Evolutionary conservation across 2,888 invertebrate genomes (phyloP).

Genomic region (Pseudanteris insignis): DNA sequence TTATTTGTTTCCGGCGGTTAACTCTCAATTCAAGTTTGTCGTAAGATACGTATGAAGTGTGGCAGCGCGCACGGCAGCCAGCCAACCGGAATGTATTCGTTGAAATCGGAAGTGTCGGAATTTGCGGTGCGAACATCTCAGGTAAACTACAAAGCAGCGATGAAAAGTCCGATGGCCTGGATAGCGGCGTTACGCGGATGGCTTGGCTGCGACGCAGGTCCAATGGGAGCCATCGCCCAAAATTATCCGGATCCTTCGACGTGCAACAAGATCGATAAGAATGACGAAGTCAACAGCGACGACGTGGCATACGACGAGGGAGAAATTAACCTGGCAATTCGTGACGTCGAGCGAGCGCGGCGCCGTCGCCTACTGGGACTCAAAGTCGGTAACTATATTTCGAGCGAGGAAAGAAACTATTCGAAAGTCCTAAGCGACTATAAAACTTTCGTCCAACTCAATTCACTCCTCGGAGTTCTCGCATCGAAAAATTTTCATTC

Average conservation of each 20-base stretch:
- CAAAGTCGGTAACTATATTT: conserved; percentile 49
- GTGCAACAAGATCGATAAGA: conserved; percentile 70
- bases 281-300: conserved; percentile 69
- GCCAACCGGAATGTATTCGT: conserved; percentile 75
- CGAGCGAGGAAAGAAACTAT: conserved; percentile 48
- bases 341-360: conserved; percentile 76
- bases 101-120: conserved; percentile 73
- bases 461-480: conserved; percentile 32
- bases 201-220: conserved; percentile 64
- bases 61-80: conserved; percentile 1
- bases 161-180: conserved; percentile 75
- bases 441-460: conserved; percentile 45
- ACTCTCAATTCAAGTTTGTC: conserved; percentile 25
- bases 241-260: conserved; percentile 75
- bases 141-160: conserved; percentile 7
- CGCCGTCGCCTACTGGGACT: conserved; percentile 65
- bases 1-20: conserved; percentile 25
- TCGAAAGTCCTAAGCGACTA: conserved; percentile 57
- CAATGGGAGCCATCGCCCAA: conserved; percentile 72
- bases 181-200: conserved; percentile 72
- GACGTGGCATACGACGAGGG: conserved; percentile 57
- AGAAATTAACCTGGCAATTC: conserved; percentile 71
- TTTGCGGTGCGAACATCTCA: conserved; percentile 65
- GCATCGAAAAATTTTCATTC: conserved; percentile 32
- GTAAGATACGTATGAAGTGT: background rate